Conservation (phyloP, 2,888 invertebrate genomes). For the Taphrorychus bicolor region DNA sequence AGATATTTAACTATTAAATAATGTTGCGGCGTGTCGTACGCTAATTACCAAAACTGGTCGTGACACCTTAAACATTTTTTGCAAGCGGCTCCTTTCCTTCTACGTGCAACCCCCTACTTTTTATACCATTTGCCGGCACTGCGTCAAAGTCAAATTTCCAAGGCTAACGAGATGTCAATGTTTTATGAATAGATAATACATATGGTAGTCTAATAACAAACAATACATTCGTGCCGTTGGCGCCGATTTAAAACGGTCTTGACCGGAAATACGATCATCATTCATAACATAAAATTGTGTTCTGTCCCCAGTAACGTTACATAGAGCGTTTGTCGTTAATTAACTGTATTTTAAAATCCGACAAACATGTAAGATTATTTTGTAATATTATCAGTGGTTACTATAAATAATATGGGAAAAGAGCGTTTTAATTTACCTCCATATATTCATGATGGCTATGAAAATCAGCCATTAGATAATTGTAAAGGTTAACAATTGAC, state of each 20-base stretch:
- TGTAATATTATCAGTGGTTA: neutral
- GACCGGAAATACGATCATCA: neutral
- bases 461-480: neutral
- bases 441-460: neutral
- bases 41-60: too few species aligned
- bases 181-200: too few species aligned
- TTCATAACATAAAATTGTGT: slow-evolving; percentile 1
- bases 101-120: too few species aligned
- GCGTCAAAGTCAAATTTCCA: too few species aligned
- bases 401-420: neutral
- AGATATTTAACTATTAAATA: too few species aligned
- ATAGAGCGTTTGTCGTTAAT: neutral
- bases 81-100: too few species aligned
- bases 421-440: neutral
- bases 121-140: too few species aligned
- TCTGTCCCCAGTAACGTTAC: neutral
- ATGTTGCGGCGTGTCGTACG: too few species aligned
- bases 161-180: too few species aligned
- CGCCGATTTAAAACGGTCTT: neutral
- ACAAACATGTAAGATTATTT: neutral
- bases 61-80: too few species aligned
- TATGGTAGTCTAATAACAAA: too few species aligned
- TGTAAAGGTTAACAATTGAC: neutral
- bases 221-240: too few species aligned
- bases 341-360: slow-evolving; percentile 2